A percentile compares a stretch with the other conserved stretches of the same genome.
Conservation (phyloP, 2,113 vertebrate genomes). For the Vidua macroura region DNA sequence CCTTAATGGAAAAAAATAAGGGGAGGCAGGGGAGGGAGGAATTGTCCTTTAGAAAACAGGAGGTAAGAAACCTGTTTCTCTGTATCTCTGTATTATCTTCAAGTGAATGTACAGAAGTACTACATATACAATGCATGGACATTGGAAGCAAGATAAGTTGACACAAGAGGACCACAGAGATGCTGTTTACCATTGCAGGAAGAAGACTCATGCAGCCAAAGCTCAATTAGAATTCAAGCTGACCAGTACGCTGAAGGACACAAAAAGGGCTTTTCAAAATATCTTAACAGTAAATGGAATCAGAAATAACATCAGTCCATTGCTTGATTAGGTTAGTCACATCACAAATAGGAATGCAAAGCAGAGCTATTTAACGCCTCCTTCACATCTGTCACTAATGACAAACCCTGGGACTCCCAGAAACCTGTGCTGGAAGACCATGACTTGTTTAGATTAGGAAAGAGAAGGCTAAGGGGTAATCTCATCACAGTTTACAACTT, state of each 20-base stretch:
- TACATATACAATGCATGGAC: not conserved
- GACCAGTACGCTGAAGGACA: not conserved
- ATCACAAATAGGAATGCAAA: not conserved
- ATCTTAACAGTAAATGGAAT: not conserved
- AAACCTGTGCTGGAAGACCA: not conserved
- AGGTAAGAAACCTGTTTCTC: not conserved
- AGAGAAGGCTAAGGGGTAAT: not conserved
- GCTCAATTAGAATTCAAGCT: not conserved
- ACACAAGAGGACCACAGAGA: not conserved
- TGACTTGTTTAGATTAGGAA: not conserved
- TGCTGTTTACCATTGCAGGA: not conserved
- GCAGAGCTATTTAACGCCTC: not conserved
- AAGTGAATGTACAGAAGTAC: not conserved
- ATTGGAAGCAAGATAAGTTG: not conserved
- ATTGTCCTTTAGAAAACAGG: not conserved
- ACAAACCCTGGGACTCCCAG: not conserved
- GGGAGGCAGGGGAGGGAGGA: fast-evolving
- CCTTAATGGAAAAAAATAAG: not conserved
- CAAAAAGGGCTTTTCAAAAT: not conserved
- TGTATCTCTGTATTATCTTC: not conserved
- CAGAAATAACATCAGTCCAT: not conserved
- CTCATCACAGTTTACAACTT: not conserved
- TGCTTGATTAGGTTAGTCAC: not conserved
- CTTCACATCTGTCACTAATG: not conserved
- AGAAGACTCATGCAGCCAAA: not conserved